Percentiles rank a stretch among this genome's conserved stretches.
Evolutionary conservation across 2,797 vertebrate genomes (phyloP).

Genomic region (Mastacembelus armatus): DNA sequence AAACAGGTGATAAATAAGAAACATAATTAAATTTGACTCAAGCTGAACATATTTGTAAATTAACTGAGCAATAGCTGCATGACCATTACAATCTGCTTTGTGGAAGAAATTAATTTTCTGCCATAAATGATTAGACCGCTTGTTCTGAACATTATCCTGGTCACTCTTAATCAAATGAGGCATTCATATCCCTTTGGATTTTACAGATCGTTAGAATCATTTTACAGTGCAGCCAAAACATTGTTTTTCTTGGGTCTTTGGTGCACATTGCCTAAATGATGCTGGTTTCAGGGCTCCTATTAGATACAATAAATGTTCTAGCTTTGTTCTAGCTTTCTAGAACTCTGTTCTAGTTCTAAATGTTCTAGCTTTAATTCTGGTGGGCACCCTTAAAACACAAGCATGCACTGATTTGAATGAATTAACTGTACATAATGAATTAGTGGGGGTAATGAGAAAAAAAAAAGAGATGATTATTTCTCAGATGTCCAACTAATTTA

Average conservation of each 20-base stretch:
- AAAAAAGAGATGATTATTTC: conserved; percentile 22
- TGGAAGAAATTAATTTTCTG: conserved; percentile 68
- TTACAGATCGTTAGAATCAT: conserved; percentile 37
- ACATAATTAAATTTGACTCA: conserved; percentile 66
- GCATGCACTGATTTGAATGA: not conserved
- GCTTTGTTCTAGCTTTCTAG: too few species aligned
- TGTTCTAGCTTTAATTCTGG: conserved; percentile 4
- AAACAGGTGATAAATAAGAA: conserved; percentile 68
- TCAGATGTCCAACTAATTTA: conserved; percentile 38
- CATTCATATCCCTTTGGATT: conserved; percentile 34
- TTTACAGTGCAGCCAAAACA: not conserved
- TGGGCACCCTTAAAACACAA: conserved; percentile 2
- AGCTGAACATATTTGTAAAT: conserved; percentile 55
- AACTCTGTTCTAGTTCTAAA: too few species aligned
- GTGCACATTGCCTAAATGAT: conserved; percentile 7
- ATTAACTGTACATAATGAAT: conserved; percentile 33
- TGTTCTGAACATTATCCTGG: conserved; percentile 49
- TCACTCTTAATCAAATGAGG: conserved; percentile 46
- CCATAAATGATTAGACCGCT: conserved; percentile 68
- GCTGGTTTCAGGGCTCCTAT: conserved; percentile 4
- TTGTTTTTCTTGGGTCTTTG: not conserved
- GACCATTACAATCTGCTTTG: conserved; percentile 48
- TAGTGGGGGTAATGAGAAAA: conserved; percentile 43
- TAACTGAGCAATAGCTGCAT: conserved; percentile 35
- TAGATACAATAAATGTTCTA: conserved; percentile 9